A percentile compares a stretch with the other conserved stretches of the same genome.
These are phyloP conservation scores for Suncus etruscus DNA, from an alignment of 2,113 vertebrate genomes.

Conservation along the genomic window DNA sequence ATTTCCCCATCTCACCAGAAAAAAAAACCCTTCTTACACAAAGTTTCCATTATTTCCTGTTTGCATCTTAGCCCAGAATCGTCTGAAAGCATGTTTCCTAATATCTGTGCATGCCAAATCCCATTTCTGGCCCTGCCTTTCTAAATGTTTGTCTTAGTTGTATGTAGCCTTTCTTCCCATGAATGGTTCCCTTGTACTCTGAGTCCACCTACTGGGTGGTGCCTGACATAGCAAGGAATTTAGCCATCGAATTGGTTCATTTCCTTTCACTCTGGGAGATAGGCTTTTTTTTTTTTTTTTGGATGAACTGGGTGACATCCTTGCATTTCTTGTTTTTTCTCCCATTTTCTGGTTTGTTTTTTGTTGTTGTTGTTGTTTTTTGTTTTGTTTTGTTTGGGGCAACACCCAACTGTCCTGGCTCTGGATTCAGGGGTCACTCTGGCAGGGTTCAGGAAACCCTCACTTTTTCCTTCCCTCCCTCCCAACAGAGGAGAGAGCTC, in stretches of 20 bases:
- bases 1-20: no score
- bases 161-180: background rate
- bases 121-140: background rate
- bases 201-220: slow-evolving; percentile 34
- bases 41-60: background rate
- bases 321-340: no score
- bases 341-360: no score
- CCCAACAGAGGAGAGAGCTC: no score
- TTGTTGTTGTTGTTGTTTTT: no score
- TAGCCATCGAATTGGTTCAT: background rate
- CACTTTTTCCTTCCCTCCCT: no score
- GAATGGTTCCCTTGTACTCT: slow-evolving; percentile 1
- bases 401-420: no score
- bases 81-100: background rate
- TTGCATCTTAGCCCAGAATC: background rate
- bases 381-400: no score
- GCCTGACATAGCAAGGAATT: background rate
- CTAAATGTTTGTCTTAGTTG: background rate
- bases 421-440: no score
- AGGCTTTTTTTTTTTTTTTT: background rate
- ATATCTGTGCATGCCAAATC: background rate
- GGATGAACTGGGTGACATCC: background rate
- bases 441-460: no score
- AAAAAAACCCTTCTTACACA: background rate
- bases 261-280: background rate